phyloP scores from a whole-genome alignment of 2,888 invertebrate genomes.

The Drosophila villosipedis region DNA sequence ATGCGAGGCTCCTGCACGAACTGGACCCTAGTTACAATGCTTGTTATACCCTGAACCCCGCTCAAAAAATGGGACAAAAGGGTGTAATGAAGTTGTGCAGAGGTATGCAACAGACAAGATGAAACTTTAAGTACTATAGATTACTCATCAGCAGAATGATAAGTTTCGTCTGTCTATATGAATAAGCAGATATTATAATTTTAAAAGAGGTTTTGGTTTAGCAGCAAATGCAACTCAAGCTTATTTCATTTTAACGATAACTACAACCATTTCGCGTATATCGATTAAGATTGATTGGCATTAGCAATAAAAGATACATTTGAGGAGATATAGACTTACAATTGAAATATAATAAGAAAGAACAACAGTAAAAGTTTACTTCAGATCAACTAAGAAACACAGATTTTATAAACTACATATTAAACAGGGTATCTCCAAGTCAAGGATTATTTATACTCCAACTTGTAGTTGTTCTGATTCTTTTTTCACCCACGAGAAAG shows the following conservation, averaged over 20 bases:
- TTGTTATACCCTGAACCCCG: slow-evolving; percentile 22
- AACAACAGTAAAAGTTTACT: not conserved
- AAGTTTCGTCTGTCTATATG: not conserved
- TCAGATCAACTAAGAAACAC: not conserved
- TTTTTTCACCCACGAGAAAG: slow-evolving; percentile 48
- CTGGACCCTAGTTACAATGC: slow-evolving; percentile 50
- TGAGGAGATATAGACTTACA: not conserved
- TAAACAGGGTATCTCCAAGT: not conserved
- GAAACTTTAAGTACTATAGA: not conserved
- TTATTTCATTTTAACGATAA: not conserved
- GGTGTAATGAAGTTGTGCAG: not conserved
- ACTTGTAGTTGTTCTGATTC: slow-evolving; percentile 12
- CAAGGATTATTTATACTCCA: not conserved
- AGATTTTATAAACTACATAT: not conserved
- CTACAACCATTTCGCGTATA: not conserved
- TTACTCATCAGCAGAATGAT: not conserved
- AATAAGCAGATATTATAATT: not conserved
- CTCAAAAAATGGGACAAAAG: not conserved
- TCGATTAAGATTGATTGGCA: too few relatives aligned
- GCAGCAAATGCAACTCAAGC: not conserved
- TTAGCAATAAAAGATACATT: too few relatives aligned
- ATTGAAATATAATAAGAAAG: not conserved
- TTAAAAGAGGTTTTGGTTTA: not conserved
- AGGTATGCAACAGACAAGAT: not conserved
- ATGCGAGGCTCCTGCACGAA: slow-evolving; percentile 44